phyloP scores from a whole-genome alignment of 2,113 vertebrate species.

The Pipra filicauda region DNA sequence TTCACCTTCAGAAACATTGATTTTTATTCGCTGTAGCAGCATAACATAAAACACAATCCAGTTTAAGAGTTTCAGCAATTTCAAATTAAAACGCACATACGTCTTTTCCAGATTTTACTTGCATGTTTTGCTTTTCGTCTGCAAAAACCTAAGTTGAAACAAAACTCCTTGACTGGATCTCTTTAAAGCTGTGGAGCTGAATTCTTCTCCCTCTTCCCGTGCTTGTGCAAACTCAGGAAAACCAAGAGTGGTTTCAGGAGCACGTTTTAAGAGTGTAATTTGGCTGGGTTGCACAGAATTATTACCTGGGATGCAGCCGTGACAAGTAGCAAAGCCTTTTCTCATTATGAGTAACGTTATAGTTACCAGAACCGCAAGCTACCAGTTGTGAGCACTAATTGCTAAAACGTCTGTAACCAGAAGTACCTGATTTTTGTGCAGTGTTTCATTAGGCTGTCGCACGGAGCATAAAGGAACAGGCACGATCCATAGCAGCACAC shows the following conservation, averaged over 20 bases:
- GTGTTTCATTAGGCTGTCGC: neutral
- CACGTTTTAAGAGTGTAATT: conserved; percentile 27
- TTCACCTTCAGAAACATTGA: neutral
- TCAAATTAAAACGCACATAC: conserved; percentile 8
- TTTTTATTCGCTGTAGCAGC: neutral
- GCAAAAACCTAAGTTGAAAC: conserved; percentile 38
- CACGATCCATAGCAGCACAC: neutral
- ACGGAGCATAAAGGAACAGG: conserved; percentile 1
- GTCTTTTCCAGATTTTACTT: conserved; percentile 27
- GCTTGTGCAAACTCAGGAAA: conserved; percentile 21
- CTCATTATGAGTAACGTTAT: conserved; percentile 57
- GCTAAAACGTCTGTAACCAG: conserved; percentile 68
- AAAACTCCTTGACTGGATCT: conserved; percentile 36
- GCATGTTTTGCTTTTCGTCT: neutral
- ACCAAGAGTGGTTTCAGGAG: neutral
- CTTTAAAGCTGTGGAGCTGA: conserved; percentile 27
- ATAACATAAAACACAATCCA: neutral
- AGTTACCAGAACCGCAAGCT: conserved; percentile 56
- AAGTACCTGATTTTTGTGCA: conserved; percentile 51
- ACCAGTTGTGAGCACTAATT: conserved; percentile 59
- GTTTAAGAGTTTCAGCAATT: neutral
- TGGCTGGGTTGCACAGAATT: conserved; percentile 60
- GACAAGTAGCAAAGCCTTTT: conserved; percentile 51
- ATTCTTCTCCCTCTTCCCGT: neutral
- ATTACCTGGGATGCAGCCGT: conserved; percentile 37